Evolutionary conservation across 2,888 invertebrate species (phyloP).

Genomic region (Drosophila anomelani): DNA sequence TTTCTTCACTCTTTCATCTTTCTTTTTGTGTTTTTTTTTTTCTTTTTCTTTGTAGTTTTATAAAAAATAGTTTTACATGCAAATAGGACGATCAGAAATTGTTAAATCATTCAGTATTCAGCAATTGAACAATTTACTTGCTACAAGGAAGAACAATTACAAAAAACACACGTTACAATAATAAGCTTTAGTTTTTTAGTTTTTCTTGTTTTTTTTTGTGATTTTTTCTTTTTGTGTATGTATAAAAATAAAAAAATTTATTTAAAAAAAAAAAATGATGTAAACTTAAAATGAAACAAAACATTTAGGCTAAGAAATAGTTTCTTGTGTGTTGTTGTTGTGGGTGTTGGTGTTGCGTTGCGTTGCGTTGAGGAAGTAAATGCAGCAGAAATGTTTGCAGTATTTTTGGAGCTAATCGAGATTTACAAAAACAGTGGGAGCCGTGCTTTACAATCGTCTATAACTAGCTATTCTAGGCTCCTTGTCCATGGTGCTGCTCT

Average conservation of each 20-base stretch:
- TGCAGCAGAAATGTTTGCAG: slow-evolving; percentile 46
- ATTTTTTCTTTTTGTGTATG: slow-evolving; percentile 51
- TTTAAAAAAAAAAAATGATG: slow-evolving; percentile 59
- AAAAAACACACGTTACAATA: slow-evolving; percentile 24
- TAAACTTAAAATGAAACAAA: slow-evolving; percentile 65
- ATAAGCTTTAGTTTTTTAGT: slow-evolving; percentile 17
- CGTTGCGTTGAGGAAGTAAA: slow-evolving; percentile 44
- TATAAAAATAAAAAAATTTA: slow-evolving; percentile 70
- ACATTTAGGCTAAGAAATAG: slow-evolving; percentile 43
- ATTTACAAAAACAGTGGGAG: slow-evolving; percentile 29
- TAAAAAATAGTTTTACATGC: slow-evolving; percentile 60
- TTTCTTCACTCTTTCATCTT: slow-evolving; percentile 12
- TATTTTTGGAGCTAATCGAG: slow-evolving; percentile 39
- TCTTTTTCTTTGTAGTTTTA: slow-evolving; percentile 47
- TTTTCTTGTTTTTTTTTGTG: slow-evolving; percentile 38
- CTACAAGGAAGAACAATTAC: slow-evolving; percentile 32
- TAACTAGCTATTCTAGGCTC: slow-evolving; percentile 4
- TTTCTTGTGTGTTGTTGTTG: slow-evolving; percentile 45
- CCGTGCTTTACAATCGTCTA: slow-evolving; percentile 13
- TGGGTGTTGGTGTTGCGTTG: slow-evolving; percentile 29
- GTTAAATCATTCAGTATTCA: slow-evolving; percentile 33
- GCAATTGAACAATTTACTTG: slow-evolving; percentile 27
- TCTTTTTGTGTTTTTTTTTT: slow-evolving; percentile 35
- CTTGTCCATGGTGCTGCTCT: slow-evolving; percentile 39
- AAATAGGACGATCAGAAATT: slow-evolving; percentile 50